These are phyloP conservation scores for Hirtodrosophila cameraria DNA, from an alignment of 2,888 invertebrate genomes.

Conservation along the genomic window DNA sequence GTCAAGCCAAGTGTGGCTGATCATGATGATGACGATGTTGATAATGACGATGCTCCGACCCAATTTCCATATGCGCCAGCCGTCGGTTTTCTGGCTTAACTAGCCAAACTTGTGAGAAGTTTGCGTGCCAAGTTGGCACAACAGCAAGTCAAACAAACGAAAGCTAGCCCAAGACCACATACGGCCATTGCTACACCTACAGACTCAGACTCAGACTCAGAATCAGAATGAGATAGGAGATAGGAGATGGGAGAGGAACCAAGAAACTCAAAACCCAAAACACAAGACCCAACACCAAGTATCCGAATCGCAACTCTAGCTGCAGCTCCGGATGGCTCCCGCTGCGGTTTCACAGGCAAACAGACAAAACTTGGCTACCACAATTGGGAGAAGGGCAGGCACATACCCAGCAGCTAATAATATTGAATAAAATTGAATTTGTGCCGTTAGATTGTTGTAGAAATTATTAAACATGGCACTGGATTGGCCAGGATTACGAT, in stretches of 20 bases:
- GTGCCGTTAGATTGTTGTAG: constrained; percentile 55
- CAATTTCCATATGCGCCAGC: constrained; percentile 72
- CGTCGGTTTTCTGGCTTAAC: constrained; percentile 68
- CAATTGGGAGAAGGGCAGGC: constrained; percentile 31
- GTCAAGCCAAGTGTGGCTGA: constrained; percentile 27
- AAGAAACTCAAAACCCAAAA: no score
- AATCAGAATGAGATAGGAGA: constrained; percentile 9
- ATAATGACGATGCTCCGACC: constrained; percentile 45
- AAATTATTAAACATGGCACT: constrained; percentile 68
- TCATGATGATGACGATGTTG: constrained; percentile 8
- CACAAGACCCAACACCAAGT: background rate
- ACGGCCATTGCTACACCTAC: constrained; percentile 35
- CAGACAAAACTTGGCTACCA: constrained; percentile 64
- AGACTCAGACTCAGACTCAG: constrained; percentile 30
- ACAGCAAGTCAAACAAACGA: constrained; percentile 72
- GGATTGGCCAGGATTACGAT: constrained; percentile 9
- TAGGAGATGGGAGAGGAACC: no score
- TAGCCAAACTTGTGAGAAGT: constrained; percentile 71
- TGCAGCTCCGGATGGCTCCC: constrained; percentile 9
- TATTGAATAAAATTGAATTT: constrained; percentile 77
- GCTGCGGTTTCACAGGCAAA: constrained; percentile 47
- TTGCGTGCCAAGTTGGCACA: constrained; percentile 73
- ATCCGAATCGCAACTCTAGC: constrained; percentile 15
- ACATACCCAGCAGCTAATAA: constrained; percentile 56
- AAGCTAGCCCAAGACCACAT: constrained; percentile 50